These are phyloP conservation scores for Cygnus buccinator DNA, from an alignment of 2,113 vertebrate species.

Conservation along the genomic window DNA sequence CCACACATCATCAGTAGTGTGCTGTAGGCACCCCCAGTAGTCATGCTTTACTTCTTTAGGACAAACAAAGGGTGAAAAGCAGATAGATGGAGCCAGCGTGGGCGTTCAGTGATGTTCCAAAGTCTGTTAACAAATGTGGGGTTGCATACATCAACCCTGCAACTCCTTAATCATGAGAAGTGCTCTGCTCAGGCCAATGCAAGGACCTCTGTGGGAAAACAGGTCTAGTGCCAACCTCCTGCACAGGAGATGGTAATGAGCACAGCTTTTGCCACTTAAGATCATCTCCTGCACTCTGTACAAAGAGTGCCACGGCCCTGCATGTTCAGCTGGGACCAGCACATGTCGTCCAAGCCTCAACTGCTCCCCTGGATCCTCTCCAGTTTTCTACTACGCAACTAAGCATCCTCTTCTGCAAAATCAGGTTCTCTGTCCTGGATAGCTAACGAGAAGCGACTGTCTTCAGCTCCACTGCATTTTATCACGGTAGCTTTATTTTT, in stretches of 20 bases:
- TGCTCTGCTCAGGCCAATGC: rapidly evolving
- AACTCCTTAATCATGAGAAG: background rate
- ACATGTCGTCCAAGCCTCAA: rapidly evolving
- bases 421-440: background rate
- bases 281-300: background rate
- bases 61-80: background rate
- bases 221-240: background rate
- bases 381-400: background rate
- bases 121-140: background rate
- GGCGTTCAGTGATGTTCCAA: background rate
- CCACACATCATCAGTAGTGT: background rate
- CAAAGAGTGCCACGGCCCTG: background rate
- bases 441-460: background rate
- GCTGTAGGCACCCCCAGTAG: background rate
- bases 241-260: background rate
- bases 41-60: background rate
- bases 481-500: conserved; percentile 21
- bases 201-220: background rate
- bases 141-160: background rate
- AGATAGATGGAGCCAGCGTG: rapidly evolving
- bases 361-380: background rate
- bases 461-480: conserved; percentile 3
- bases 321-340: background rate
- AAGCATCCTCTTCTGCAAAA: background rate
- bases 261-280: background rate